These are phyloP conservation scores for Halcyon smyrnensis DNA, from an alignment of 2,797 vertebrate genomes.

Conservation along the genomic window DNA sequence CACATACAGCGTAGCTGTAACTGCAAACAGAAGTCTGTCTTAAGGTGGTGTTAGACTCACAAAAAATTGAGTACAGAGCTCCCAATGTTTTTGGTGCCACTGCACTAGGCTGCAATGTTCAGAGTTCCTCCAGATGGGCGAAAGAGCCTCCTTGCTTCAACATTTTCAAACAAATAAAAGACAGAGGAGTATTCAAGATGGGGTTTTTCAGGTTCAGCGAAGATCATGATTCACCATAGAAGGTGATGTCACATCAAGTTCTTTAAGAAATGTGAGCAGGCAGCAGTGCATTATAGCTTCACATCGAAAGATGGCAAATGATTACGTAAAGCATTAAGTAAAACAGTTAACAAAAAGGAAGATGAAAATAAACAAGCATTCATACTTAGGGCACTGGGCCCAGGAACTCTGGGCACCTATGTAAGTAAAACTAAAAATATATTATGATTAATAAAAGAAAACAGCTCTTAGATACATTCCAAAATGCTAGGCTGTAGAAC, in stretches of 20 bases:
- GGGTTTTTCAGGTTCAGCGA: background rate
- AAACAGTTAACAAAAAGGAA: constrained; percentile 48
- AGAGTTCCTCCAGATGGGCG: constrained; percentile 1
- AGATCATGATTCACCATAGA: background rate
- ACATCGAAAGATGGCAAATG: constrained; percentile 19
- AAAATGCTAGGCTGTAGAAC: constrained; percentile 46
- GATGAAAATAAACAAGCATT: constrained; percentile 66
- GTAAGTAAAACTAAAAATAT: constrained; percentile 69
- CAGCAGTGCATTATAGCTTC: background rate
- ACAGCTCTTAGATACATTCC: constrained; percentile 58
- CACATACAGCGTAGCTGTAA: background rate
- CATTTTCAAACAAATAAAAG: constrained; percentile 26
- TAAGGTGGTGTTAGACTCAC: background rate
- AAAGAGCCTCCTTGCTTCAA: constrained; percentile 22
- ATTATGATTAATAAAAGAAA: constrained; percentile 68
- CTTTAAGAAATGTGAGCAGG: constrained; percentile 29
- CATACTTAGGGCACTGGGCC: constrained; percentile 33
- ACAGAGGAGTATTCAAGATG: constrained; percentile 11
- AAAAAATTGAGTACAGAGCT: background rate
- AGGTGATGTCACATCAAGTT: constrained; percentile 33
- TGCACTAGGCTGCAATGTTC: background rate
- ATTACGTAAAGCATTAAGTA: constrained; percentile 49
- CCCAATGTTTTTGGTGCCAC: background rate
- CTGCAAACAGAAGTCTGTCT: background rate
- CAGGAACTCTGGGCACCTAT: constrained; percentile 63